Evolutionary conservation across 2,888 invertebrate genomes (phyloP).

Genomic region (Troides helena): DNA sequence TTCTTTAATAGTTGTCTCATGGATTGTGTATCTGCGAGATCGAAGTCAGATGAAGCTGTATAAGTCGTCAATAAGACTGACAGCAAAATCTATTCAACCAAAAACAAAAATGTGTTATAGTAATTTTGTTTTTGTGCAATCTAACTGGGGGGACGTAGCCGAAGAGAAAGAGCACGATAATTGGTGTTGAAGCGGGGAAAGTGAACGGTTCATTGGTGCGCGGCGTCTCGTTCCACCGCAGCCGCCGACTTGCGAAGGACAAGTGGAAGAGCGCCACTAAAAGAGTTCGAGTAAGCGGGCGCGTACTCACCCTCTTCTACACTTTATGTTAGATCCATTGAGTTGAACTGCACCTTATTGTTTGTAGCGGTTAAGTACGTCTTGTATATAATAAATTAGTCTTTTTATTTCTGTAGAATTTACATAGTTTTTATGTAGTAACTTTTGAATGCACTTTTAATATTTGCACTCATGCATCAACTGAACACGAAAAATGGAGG

Average conservation of each 20-base stretch:
- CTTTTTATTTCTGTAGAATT: slow-evolving; percentile 6
- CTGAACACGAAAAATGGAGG: slow-evolving; percentile 27
- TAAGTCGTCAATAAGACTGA: no score
- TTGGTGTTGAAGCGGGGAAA: slow-evolving; percentile 83
- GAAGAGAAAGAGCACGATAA: slow-evolving; percentile 83
- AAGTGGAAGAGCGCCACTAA: slow-evolving; percentile 86
- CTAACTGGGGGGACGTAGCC: slow-evolving; percentile 67
- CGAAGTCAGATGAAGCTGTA: no score
- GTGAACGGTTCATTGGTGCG: slow-evolving; percentile 82
- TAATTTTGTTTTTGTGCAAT: slow-evolving; percentile 55
- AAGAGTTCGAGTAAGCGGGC: slow-evolving; percentile 86
- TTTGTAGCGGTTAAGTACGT: slow-evolving; percentile 15
- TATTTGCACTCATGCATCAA: slow-evolving; percentile 22
- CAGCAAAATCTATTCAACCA: no score
- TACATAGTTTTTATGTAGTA: slow-evolving; percentile 4
- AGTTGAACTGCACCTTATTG: slow-evolving; percentile 22
- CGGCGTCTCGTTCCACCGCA: slow-evolving; percentile 83
- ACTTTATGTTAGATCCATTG: slow-evolving; percentile 25
- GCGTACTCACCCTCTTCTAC: slow-evolving; percentile 23
- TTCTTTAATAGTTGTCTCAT: no score
- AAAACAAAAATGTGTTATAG: slow-evolving; percentile 30
- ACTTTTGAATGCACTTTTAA: slow-evolving; percentile 22
- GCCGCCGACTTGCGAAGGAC: slow-evolving; percentile 74
- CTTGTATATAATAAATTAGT: not conserved
- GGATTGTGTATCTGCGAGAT: no score